Evolutionary conservation across 1,140 invertebrate species (phyloP).

Genomic region (Drosophila trapezifrons): DNA sequence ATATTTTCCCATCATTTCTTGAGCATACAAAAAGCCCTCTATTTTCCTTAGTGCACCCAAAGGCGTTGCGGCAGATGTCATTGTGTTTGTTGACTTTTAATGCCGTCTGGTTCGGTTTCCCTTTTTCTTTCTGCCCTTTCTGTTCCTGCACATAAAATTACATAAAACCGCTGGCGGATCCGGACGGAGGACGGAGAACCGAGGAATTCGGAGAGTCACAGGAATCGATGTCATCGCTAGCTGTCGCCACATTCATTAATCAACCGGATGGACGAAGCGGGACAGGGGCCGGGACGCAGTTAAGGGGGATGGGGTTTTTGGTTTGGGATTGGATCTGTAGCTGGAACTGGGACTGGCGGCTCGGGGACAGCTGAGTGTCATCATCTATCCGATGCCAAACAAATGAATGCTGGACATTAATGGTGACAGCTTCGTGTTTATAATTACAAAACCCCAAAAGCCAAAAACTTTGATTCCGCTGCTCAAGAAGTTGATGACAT

Average conservation of each 20-base stretch:
- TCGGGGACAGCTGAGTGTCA: conserved; percentile 28
- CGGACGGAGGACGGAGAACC: not conserved
- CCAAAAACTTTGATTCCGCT: conserved; percentile 53
- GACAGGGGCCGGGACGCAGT: not conserved
- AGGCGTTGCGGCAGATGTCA: conserved; percentile 53
- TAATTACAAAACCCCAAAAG: conserved; percentile 60
- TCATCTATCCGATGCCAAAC: conserved; percentile 46
- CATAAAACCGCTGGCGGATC: conserved; percentile 43
- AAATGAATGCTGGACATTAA: conserved; percentile 57
- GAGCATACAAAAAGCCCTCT: too few relatives aligned
- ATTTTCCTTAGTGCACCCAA: not conserved
- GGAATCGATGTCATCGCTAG: conserved; percentile 55
- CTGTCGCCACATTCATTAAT: conserved; percentile 61
- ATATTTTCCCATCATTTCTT: too few relatives aligned
- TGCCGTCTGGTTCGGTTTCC: conserved; percentile 44
- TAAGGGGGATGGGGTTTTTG: not conserved
- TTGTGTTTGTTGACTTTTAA: conserved; percentile 56
- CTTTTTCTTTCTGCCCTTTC: conserved; percentile 26
- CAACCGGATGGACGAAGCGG: conserved; percentile 30
- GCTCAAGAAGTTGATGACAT: conserved; percentile 44
- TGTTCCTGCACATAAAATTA: conserved; percentile 38
- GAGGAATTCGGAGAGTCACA: conserved; percentile 5
- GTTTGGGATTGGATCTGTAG: not conserved
- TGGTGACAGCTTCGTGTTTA: conserved; percentile 60
- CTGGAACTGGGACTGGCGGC: not conserved